These are phyloP conservation scores for Andrena flavipes DNA, from an alignment of 2,888 invertebrate genomes.

Conservation along the genomic window DNA sequence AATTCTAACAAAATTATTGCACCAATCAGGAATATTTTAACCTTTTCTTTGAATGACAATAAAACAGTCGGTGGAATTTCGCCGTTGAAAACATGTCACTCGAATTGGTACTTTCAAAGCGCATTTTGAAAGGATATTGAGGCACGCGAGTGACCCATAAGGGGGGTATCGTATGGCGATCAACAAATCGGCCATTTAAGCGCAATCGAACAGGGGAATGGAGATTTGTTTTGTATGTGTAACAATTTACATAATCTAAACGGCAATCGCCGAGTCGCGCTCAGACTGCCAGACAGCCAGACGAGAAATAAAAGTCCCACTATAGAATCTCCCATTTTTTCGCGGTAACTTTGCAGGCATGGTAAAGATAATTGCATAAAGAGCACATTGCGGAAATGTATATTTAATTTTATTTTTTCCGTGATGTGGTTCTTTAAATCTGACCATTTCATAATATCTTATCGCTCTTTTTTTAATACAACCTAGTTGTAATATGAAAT, in stretches of 20 bases:
- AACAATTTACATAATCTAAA: slow-evolving; percentile 79
- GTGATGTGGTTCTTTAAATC: not conserved
- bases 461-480: not conserved
- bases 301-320: not conserved
- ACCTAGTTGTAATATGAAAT: not conserved
- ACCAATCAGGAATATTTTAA: not conserved
- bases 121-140: slow-evolving; percentile 50
- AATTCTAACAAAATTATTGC: not conserved
- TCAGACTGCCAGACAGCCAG: not conserved
- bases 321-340: not conserved
- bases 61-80: not conserved
- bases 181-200: slow-evolving; percentile 57
- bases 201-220: slow-evolving; percentile 30
- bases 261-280: slow-evolving; percentile 17
- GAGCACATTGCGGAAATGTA: not conserved
- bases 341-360: not conserved
- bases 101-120: slow-evolving; percentile 14
- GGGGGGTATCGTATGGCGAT: slow-evolving; percentile 41
- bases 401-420: slow-evolving; percentile 1
- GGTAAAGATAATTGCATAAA: not conserved
- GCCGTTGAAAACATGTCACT: slow-evolving; percentile 19
- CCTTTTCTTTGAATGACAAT: slow-evolving; percentile 6
- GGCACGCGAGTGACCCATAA: slow-evolving; percentile 12
- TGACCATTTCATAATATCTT: not conserved
- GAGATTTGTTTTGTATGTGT: slow-evolving; percentile 56